Percentiles rank a stretch among this genome's conserved stretches.
Evolutionary conservation across 37 sponge, comb jelly and placozoan species (phyloP).

Genomic region (Ianthella basta): DNA sequence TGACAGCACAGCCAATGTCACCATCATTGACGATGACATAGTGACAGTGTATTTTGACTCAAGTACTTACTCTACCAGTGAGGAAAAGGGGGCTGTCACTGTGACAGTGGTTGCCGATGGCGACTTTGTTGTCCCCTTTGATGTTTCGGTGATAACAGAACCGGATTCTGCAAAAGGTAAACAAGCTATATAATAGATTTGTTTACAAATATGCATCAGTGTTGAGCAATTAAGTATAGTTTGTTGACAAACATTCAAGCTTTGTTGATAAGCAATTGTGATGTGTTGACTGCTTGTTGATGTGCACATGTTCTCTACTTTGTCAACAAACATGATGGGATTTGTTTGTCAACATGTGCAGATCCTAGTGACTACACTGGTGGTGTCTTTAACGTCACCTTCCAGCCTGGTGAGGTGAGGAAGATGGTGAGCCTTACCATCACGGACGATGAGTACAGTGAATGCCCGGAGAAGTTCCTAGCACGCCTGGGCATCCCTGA

Average conservation of each 20-base stretch:
- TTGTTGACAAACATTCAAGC: no score
- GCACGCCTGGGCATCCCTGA: background rate
- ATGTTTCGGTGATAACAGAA: background rate
- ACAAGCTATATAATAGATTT: background rate
- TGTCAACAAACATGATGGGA: no score
- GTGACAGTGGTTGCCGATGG: slow-evolving; percentile 12
- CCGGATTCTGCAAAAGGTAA: background rate
- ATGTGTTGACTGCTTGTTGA: background rate
- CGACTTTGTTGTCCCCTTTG: slow-evolving; percentile 1
- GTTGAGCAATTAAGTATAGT: background rate
- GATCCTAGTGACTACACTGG: slow-evolving; percentile 32
- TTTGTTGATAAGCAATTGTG: background rate
- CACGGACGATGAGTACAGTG: background rate
- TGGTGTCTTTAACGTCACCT: background rate
- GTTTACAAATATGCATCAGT: background rate
- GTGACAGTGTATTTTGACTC: slow-evolving; percentile 32
- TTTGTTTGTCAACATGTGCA: background rate
- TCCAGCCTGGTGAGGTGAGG: slow-evolving; percentile 9
- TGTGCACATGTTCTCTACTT: no score
- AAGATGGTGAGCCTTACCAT: slow-evolving; percentile 28
- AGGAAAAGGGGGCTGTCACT: background rate
- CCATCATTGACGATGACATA: slow-evolving; percentile 35
- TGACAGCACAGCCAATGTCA: background rate
- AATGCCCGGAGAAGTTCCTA: background rate
- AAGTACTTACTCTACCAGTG: background rate